A percentile compares a stretch with the other conserved stretches of the same genome.
Evolutionary conservation across 1,140 invertebrate genomes (phyloP).

Genomic region (Odontomachus brunneus): DNA sequence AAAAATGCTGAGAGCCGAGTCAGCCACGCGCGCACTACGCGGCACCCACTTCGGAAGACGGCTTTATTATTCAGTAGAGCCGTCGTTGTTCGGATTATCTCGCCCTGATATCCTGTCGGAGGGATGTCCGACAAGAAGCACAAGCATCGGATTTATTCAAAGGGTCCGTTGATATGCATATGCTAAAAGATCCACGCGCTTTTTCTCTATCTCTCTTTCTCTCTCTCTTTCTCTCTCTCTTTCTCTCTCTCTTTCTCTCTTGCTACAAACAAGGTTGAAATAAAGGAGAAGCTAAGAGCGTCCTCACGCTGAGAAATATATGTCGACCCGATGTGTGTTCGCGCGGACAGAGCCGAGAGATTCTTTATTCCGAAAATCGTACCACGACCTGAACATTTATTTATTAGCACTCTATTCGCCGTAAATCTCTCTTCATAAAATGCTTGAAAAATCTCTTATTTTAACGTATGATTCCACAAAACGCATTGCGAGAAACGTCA

Average conservation of each 20-base stretch:
- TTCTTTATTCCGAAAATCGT: neutral
- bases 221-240: too few species aligned
- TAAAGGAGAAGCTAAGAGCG: neutral
- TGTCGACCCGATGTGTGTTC: neutral
- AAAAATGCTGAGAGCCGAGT: neutral
- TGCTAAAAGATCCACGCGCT: neutral
- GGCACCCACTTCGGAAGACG: neutral
- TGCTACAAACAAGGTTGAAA: neutral
- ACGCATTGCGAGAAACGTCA: too few species aligned
- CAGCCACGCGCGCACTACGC: neutral
- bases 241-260: too few species aligned
- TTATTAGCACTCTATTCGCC: too few species aligned
- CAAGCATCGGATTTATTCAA: slow-evolving; percentile 42
- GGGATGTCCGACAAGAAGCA: neutral
- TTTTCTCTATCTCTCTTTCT: too few species aligned
- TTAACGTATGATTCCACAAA: too few species aligned
- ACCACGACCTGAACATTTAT: neutral
- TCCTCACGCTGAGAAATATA: neutral
- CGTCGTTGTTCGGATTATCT: slow-evolving; percentile 18
- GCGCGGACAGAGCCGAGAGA: neutral
- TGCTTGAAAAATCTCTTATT: too few species aligned
- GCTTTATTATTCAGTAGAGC: neutral
- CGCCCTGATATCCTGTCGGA: neutral
- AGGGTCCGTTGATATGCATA: slow-evolving; percentile 7
- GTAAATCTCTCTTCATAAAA: too few species aligned